Percentiles rank a stretch among this genome's conserved stretches.
phyloP scores from a whole-genome alignment of 1,140 invertebrate species.

The Drosophila virilis region DNA sequence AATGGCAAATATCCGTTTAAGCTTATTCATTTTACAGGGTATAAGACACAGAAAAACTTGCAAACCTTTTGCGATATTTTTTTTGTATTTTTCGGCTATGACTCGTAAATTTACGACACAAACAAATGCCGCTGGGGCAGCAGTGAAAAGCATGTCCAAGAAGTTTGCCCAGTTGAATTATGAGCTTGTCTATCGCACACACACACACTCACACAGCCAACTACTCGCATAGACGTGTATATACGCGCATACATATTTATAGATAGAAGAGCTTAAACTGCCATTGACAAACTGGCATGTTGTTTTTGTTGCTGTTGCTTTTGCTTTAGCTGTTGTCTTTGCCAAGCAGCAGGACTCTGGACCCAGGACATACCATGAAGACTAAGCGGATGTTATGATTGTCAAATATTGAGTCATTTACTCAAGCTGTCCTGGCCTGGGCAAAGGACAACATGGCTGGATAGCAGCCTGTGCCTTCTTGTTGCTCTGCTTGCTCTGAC shows the following conservation, averaged over 20 bases:
- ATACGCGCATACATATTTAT: constrained; percentile 34
- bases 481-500: not conserved
- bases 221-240: not conserved
- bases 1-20: not conserved
- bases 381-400: constrained; percentile 70
- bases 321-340: constrained; percentile 37
- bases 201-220: constrained; percentile 16
- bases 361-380: constrained; percentile 14
- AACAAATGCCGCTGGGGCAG: constrained; percentile 40
- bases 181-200: constrained; percentile 56
- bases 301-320: constrained; percentile 5
- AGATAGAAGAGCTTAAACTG: constrained; percentile 46
- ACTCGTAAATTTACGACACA: constrained; percentile 56
- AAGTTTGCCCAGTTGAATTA: constrained; percentile 58
- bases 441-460: constrained; percentile 33
- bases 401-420: constrained; percentile 82
- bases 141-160: constrained; percentile 33
- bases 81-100: constrained; percentile 30
- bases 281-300: constrained; percentile 49
- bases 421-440: constrained; percentile 60
- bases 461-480: constrained; percentile 4
- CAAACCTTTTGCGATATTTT: constrained; percentile 28
- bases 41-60: constrained; percentile 20
- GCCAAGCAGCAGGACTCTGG: constrained; percentile 15
- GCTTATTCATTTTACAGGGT: constrained; percentile 7